Base-by-base conservation (phyloP, 2,113 vertebrate species). In the Hylia prasina region DNA sequence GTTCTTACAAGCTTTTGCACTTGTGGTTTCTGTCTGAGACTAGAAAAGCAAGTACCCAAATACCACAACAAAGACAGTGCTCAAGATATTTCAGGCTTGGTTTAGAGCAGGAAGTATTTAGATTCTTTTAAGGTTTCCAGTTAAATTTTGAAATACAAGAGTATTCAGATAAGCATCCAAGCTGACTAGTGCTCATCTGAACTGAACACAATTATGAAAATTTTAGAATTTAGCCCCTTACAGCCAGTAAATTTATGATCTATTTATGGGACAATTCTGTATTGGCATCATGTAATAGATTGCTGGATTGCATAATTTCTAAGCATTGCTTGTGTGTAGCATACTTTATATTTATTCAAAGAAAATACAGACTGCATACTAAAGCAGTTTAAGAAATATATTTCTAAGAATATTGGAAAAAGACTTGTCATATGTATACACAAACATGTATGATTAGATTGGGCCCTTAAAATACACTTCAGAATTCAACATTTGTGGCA, bases 1-100 rank as follows among this genome's bases (percentile, higher is more conserved):
- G 44, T 56, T 93, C 84, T 94, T 57, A 89, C 53, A 94, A 82
- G 61, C 40, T 94, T 93, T 54, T 95, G 37, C 45, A 57, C 33
- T 92, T 92, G 77, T 94, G 72, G 13, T 84, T 95, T 95, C 70
- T 87, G 18, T 91, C 88, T 88, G 76, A 73, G 47, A 83, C 77
- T 91, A 82, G 80, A 82, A 94, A 93, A 37, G 30, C 72, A 75
- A 92, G 77, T 79, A 90, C n/a, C 40, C 79, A 79, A 94, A 89
- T 72, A 82, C 70, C 89, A 87, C 83, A 72, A 84, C 51, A 93
- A 95, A 96, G 83, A 45, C 51, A 78, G n/a, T 53, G n/a, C 48
- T 84, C 35, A 60, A 91, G 64, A 85, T 87, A 87, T 45, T 75
- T 95, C 84, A 89, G 61, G 33, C 81, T 72, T 89, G 77, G 91